Evolutionary conservation across 2,113 vertebrate species (phyloP).

Genomic region (Ceyx melanurus): DNA sequence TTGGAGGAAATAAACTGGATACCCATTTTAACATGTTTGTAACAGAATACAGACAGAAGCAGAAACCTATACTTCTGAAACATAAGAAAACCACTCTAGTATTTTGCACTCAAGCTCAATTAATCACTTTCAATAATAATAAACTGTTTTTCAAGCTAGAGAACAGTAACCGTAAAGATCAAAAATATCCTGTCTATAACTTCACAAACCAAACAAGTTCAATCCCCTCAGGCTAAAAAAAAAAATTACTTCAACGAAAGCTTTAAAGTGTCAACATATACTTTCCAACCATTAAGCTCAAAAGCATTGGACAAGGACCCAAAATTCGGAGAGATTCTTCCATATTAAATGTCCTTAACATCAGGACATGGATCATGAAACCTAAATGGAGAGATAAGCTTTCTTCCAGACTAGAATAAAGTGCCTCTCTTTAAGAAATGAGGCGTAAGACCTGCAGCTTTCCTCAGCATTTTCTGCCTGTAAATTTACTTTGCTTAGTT

Average conservation of each 20-base stretch:
- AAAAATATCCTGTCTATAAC: background rate
- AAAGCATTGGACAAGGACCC: background rate
- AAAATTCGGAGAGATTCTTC: background rate
- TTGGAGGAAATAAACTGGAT: background rate
- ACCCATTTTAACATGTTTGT: background rate
- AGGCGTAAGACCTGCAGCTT: background rate
- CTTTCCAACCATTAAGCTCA: background rate
- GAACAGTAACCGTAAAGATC: background rate
- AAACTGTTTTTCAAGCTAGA: background rate
- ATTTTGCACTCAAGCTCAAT: background rate
- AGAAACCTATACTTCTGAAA: background rate
- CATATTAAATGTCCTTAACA: fast-evolving
- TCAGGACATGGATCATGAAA: background rate
- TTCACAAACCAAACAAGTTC: background rate
- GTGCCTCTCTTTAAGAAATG: background rate
- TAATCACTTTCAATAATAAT: background rate
- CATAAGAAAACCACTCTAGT: background rate
- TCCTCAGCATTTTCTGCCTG: background rate
- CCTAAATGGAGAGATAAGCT: background rate
- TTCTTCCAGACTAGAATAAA: background rate
- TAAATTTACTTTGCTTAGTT: background rate
- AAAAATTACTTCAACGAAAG: background rate
- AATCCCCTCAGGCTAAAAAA: background rate
- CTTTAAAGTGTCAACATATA: background rate
- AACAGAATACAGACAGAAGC: background rate